These are phyloP conservation scores for Diorhabda carinulata DNA, from an alignment of 1,140 invertebrate species.

Conservation along the genomic window DNA sequence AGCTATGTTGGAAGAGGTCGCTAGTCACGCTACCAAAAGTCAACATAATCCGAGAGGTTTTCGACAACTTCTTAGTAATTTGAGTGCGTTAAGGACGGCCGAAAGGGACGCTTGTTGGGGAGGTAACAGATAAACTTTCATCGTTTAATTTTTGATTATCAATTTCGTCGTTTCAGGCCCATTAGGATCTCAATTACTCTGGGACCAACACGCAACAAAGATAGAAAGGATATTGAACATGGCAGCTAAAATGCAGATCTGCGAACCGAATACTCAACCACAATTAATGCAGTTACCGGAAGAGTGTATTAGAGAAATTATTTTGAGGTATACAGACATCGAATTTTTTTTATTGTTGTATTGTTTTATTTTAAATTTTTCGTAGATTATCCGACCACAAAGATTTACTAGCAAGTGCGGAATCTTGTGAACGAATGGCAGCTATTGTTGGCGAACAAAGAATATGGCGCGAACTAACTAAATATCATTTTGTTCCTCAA, in stretches of 20 bases:
- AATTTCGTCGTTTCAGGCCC: constrained; percentile 50
- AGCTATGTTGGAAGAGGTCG: constrained; percentile 90
- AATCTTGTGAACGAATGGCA: constrained; percentile 69
- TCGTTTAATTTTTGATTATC: background rate
- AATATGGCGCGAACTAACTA: constrained; percentile 86
- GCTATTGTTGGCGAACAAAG: constrained; percentile 81
- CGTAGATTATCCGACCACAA: constrained; percentile 80
- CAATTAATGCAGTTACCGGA: constrained; percentile 87
- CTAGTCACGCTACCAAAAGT: constrained; percentile 69
- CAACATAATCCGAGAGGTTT: constrained; percentile 85
- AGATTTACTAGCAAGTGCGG: constrained; percentile 65
- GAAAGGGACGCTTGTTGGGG: constrained; percentile 72
- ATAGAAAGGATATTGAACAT: constrained; percentile 80
- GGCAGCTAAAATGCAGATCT: constrained; percentile 73
- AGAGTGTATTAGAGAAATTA: constrained; percentile 88
- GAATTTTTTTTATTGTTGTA: background rate
- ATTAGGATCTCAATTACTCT: constrained; percentile 80
- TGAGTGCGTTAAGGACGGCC: constrained; percentile 60
- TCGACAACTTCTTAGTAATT: constrained; percentile 69
- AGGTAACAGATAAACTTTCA: constrained; percentile 32
- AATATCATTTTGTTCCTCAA: constrained; percentile 86
- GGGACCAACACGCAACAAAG: constrained; percentile 81
- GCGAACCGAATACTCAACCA: constrained; percentile 74
- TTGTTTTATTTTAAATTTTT: background rate
- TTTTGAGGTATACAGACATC: constrained; percentile 51